A percentile compares a stretch with the other conserved stretches of the same genome.
These are phyloP conservation scores for Agrilus planipennis DNA, from an alignment of 1,140 invertebrate species.

Conservation along the genomic window DNA sequence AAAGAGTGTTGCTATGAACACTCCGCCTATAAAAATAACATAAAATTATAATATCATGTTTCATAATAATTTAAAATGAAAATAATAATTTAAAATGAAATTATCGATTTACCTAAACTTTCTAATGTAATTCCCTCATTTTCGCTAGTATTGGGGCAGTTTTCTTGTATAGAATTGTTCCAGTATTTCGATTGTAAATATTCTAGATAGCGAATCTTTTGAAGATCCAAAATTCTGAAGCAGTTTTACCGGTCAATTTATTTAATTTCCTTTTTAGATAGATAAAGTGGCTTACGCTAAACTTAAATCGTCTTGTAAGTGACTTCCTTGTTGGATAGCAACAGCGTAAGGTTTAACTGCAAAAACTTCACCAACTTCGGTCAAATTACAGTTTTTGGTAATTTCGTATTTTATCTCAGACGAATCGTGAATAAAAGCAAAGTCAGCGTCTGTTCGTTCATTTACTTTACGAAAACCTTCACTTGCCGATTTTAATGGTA, in stretches of 20 bases:
- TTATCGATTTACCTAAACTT: constrained; percentile 53
- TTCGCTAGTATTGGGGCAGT: constrained; percentile 62
- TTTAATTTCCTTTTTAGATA: neutral
- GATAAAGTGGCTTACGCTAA: constrained; percentile 39
- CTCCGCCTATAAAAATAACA: constrained; percentile 50
- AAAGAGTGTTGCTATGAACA: constrained; percentile 79
- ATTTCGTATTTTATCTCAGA: constrained; percentile 75
- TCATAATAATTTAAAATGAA: neutral
- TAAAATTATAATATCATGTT: neutral
- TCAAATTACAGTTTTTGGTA: constrained; percentile 71
- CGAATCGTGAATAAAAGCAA: constrained; percentile 82
- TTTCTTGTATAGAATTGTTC: constrained; percentile 56
- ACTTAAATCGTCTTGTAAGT: constrained; percentile 67
- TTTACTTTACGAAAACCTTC: constrained; percentile 64
- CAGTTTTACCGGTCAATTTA: neutral
- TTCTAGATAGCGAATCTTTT: constrained; percentile 78
- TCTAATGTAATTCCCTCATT: constrained; percentile 79
- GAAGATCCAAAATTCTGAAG: constrained; percentile 62
- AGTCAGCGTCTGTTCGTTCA: constrained; percentile 66
- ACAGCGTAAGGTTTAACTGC: constrained; percentile 81
- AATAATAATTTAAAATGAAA: neutral
- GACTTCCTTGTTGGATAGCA: constrained; percentile 75
- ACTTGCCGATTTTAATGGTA: constrained; percentile 50
- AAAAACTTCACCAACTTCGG: constrained; percentile 77
- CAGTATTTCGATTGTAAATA: constrained; percentile 65